These are phyloP conservation scores for Hydrochoerus hydrochaeris DNA, from an alignment of 2,113 vertebrate species.

Conservation along the genomic window DNA sequence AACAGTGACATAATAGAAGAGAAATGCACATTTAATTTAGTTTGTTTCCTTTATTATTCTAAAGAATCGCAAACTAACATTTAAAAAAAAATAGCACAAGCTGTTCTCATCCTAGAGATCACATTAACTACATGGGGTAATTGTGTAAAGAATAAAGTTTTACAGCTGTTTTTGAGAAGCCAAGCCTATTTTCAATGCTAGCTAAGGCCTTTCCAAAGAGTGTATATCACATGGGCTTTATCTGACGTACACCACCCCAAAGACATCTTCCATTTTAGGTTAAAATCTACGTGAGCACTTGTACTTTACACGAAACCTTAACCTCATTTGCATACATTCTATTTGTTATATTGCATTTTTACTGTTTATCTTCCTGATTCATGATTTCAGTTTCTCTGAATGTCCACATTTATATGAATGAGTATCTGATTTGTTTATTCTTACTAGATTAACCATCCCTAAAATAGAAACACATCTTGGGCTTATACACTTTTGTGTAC, in stretches of 20 bases:
- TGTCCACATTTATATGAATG: neutral
- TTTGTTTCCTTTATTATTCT: slow-evolving; percentile 18
- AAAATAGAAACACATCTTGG: neutral
- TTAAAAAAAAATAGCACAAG: neutral
- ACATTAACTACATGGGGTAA: neutral
- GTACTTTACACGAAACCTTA: neutral
- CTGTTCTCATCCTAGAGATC: neutral
- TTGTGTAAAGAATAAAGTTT: neutral
- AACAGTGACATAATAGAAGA: slow-evolving; percentile 19
- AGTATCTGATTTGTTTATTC: neutral
- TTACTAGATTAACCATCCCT: neutral
- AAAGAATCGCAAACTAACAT: slow-evolving; percentile 10
- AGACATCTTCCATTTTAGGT: neutral
- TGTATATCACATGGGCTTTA: neutral
- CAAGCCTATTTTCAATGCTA: neutral
- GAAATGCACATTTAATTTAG: slow-evolving; percentile 31
- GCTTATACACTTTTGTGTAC: neutral
- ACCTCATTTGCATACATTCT: slow-evolving; percentile 1
- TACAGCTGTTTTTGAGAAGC: neutral
- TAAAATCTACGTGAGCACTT: neutral
- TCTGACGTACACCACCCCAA: neutral
- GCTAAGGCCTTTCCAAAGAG: neutral
- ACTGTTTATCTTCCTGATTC: neutral
- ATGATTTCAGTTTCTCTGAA: neutral
- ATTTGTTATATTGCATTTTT: neutral